phyloP scores from a whole-genome alignment of 2,797 vertebrate species.

The Alcedo quadribrachys region DNA sequence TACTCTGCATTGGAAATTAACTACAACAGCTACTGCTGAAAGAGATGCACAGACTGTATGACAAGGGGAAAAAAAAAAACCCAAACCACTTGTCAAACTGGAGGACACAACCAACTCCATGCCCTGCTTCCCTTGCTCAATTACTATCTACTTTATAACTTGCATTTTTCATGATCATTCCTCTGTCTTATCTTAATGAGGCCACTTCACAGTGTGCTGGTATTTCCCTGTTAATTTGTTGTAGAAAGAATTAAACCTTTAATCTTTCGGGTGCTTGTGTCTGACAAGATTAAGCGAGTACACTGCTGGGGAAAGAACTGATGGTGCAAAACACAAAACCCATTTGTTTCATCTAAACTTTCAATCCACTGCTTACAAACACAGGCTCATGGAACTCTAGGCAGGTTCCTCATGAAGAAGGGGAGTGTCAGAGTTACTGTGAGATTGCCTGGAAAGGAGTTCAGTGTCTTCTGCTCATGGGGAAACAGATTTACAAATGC shows the following conservation, averaged over 20 bases:
- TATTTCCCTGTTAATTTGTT: not conserved
- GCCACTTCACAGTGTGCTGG: not conserved
- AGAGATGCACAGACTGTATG: not conserved
- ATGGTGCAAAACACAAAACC: not conserved
- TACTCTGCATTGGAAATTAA: not conserved
- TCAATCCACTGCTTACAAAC: not conserved
- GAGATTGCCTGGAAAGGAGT: not conserved
- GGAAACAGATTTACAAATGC: not conserved
- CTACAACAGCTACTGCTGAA: not conserved
- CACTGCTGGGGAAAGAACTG: not conserved
- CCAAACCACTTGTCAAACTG: not conserved
- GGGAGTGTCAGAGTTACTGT: not conserved
- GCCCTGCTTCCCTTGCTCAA: not conserved
- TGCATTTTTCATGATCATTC: not conserved
- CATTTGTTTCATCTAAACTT: not conserved
- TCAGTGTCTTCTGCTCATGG: not conserved
- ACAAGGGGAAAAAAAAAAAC: not conserved
- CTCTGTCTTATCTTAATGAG: not conserved
- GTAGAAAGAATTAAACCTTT: not conserved
- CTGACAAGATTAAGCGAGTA: not conserved
- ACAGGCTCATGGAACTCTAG: not conserved
- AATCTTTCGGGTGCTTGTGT: not conserved
- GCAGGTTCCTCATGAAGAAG: not conserved
- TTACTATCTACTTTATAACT: not conserved
- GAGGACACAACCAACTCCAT: not conserved